Conservation (phyloP, 2,888 invertebrate genomes). For the Stratiomys singularior region DNA sequence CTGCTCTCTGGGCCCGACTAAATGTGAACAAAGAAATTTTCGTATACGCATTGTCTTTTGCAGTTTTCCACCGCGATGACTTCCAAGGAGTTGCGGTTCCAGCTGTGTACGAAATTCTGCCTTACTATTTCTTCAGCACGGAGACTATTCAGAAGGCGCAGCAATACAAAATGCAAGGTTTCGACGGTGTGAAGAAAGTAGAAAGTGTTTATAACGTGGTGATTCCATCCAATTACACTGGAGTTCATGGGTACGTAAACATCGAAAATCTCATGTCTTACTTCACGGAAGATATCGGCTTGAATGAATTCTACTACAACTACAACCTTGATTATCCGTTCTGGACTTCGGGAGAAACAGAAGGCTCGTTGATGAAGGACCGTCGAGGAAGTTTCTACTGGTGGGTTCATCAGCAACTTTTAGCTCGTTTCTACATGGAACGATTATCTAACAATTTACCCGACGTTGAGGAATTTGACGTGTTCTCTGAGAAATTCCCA, state of each 20-base stretch:
- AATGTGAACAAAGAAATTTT: conserved; percentile 73
- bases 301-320: conserved; percentile 78
- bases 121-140: conserved; percentile 72
- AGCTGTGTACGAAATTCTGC: conserved; percentile 74
- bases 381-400: conserved; percentile 67
- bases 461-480: conserved; percentile 72
- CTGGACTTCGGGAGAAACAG: conserved; percentile 71
- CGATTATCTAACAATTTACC: conserved; percentile 76
- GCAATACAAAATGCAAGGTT: conserved; percentile 70
- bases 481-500: conserved; percentile 68
- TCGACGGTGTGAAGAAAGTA: conserved; percentile 66
- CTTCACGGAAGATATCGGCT: conserved; percentile 81
- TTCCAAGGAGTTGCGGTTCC: conserved; percentile 71
- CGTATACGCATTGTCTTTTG: conserved; percentile 71
- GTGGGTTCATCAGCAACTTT: conserved; percentile 66
- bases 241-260: conserved; percentile 69
- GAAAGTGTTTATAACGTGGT: conserved; percentile 69
- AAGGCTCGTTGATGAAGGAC: conserved; percentile 58
- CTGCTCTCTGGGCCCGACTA: conserved; percentile 75
- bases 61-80: conserved; percentile 71
- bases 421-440: conserved; percentile 67
- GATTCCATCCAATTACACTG: conserved; percentile 76
- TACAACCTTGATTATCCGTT: conserved; percentile 75
- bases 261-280: conserved; percentile 74
- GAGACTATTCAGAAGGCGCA: conserved; percentile 68